Evolutionary conservation across 2,113 vertebrate genomes (phyloP).

Genomic region (Mesocricetus auratus): DNA sequence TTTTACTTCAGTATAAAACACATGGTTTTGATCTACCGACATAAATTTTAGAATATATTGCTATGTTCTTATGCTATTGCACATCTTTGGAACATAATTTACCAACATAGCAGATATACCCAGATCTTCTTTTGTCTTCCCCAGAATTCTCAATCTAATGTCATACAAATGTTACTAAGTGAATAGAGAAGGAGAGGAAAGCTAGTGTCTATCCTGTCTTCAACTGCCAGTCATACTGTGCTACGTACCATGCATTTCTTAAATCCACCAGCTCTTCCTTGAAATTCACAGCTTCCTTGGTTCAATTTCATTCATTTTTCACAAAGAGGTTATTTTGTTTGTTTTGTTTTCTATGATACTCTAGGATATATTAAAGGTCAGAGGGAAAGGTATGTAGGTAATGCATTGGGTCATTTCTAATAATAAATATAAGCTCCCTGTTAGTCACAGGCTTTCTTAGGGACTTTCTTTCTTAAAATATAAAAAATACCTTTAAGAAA

Average conservation of each 20-base stretch:
- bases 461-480: slow-evolving; percentile 2
- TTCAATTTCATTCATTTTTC: slow-evolving; percentile 69
- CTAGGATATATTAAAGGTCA: slow-evolving; percentile 52
- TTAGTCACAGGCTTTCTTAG: neutral
- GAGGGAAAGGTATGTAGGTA: slow-evolving; percentile 34
- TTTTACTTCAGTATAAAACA: neutral
- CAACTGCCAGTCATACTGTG: slow-evolving; percentile 29
- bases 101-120: slow-evolving; percentile 5
- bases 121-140: neutral
- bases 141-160: slow-evolving; percentile 54
- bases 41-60: slow-evolving; percentile 2
- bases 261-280: neutral
- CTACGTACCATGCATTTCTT: neutral
- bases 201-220: slow-evolving; percentile 13
- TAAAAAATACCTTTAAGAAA: neutral
- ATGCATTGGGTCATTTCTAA: neutral
- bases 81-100: slow-evolving; percentile 39
- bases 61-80: neutral
- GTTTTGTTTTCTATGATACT: slow-evolving; percentile 1
- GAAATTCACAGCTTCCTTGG: slow-evolving; percentile 34
- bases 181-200: slow-evolving; percentile 57
- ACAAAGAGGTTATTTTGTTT: neutral
- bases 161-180: slow-evolving; percentile 57
- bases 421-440: slow-evolving; percentile 6
- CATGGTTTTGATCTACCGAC: neutral